phyloP scores from a whole-genome alignment of 2,113 vertebrate genomes.

The Catharus minimus region DNA sequence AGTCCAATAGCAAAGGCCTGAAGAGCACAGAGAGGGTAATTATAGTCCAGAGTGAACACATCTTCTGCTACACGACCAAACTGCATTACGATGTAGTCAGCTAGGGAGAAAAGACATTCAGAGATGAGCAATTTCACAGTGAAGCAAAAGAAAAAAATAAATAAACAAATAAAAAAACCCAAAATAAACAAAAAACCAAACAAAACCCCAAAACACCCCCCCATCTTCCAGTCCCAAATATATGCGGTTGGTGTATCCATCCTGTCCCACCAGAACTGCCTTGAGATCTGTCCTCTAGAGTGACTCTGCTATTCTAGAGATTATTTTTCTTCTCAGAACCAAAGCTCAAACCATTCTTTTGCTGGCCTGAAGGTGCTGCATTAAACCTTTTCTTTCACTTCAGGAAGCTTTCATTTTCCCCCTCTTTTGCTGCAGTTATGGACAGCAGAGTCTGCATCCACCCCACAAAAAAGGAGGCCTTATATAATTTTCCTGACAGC shows the following conservation, averaged over 20 bases:
- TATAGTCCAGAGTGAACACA: conserved; percentile 95
- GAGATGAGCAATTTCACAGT: not conserved
- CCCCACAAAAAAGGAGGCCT: not conserved
- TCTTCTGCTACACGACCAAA: conserved; percentile 95
- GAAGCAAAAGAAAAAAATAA: not conserved
- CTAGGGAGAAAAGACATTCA: conserved; percentile 65
- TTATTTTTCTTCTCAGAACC: not conserved
- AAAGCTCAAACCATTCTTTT: not conserved
- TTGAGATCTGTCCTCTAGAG: not conserved
- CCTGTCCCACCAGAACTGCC: not conserved
- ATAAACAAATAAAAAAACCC: not conserved
- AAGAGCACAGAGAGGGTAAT: conserved; percentile 94
- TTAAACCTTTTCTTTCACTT: not conserved
- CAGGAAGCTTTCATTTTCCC: not conserved
- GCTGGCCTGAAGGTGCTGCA: not conserved
- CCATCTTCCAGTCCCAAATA: not conserved
- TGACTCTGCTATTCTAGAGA: not conserved
- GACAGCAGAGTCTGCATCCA: not conserved
- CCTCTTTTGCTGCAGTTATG: not conserved
- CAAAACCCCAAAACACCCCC: rapidly evolving
- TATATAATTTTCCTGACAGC: not conserved
- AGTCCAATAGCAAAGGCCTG: conserved; percentile 96
- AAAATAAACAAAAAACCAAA: not conserved
- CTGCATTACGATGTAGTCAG: conserved; percentile 98
- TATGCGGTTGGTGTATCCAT: not conserved